Evolutionary conservation across 2,797 vertebrate species (phyloP).

Genomic region (Falco columbarius): DNA sequence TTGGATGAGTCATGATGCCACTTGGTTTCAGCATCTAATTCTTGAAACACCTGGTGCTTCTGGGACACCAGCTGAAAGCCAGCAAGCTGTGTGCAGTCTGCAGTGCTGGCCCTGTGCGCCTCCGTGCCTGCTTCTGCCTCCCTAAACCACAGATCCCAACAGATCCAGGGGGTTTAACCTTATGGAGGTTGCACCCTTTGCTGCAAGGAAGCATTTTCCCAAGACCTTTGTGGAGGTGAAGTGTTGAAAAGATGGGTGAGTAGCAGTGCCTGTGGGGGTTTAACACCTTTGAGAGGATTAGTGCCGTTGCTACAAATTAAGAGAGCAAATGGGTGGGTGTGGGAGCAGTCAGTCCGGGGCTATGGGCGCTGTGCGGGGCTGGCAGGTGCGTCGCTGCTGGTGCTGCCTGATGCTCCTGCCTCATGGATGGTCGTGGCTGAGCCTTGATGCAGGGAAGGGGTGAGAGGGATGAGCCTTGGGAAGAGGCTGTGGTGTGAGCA

Average conservation of each 20-base stretch:
- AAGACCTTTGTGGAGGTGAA: not conserved
- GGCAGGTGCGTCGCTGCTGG: rapidly evolving
- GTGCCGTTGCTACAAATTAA: not conserved
- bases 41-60: not conserved
- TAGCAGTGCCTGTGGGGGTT: not conserved
- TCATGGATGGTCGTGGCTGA: rapidly evolving
- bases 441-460: not conserved
- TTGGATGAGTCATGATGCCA: not conserved
- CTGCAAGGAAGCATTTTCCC: not conserved
- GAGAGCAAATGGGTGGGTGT: not conserved
- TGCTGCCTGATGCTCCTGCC: not conserved
- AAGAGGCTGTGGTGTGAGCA: not conserved
- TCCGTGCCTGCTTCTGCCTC: not conserved
- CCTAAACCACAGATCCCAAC: not conserved
- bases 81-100: not conserved
- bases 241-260: not conserved
- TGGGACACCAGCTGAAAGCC: not conserved
- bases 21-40: not conserved
- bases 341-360: not conserved
- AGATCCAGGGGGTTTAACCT: not conserved
- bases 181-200: not conserved
- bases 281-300: not conserved
- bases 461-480: not conserved
- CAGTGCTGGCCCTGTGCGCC: not conserved
- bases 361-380: not conserved